These are phyloP conservation scores for Etheostoma spectabile DNA, from an alignment of 2,113 vertebrate species.

Conservation along the genomic window DNA sequence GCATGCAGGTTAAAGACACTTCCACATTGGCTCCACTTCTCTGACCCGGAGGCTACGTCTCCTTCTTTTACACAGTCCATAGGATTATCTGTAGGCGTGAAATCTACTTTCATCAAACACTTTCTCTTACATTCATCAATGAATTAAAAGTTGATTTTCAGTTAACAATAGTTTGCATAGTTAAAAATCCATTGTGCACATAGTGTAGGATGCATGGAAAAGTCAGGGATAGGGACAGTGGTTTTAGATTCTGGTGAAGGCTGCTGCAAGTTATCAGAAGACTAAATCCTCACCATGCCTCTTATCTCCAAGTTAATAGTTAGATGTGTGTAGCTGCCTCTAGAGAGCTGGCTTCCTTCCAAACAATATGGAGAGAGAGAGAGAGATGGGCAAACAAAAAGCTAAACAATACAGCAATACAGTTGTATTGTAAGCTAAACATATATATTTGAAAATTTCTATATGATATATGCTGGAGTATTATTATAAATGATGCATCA, in stretches of 20 bases:
- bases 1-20: no score
- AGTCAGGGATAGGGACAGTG: not conserved
- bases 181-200: not conserved
- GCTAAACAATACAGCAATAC: not conserved
- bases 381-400: conserved; percentile 8
- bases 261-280: not conserved
- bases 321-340: conserved; percentile 24
- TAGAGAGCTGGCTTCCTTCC: not conserved
- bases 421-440: not conserved
- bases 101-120: not conserved
- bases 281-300: not conserved
- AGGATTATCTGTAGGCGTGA: not conserved
- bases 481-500: conserved; percentile 15
- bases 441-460: conserved; percentile 24
- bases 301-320: not conserved
- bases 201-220: not conserved
- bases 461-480: conserved; percentile 13
- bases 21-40: no score
- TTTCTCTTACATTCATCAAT: not conserved
- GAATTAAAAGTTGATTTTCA: not conserved
- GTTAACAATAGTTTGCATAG: not conserved
- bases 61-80: no score
- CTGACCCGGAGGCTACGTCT: no score
- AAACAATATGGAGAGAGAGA: not conserved
- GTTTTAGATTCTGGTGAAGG: not conserved